phyloP scores from a whole-genome alignment of 1,140 invertebrate species.

The Drosophila carrolli region DNA sequence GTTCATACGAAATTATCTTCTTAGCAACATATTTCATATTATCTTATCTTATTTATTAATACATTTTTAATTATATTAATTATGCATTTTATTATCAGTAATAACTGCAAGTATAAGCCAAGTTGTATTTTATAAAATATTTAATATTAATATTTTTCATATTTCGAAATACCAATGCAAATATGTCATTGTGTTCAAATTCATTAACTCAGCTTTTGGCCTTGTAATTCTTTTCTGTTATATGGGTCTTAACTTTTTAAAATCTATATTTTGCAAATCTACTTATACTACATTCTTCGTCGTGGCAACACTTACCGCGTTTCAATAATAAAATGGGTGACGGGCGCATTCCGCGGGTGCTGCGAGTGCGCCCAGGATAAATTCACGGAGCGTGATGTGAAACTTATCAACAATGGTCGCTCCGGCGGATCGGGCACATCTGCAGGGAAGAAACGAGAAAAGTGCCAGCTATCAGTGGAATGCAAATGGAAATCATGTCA shows the following conservation, averaged over 20 bases:
- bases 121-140: too few species aligned
- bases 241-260: not conserved
- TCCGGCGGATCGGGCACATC: constrained; percentile 90
- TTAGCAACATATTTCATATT: too few species aligned
- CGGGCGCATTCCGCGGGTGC: constrained; percentile 89
- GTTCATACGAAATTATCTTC: too few species aligned
- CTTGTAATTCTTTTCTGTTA: not conserved
- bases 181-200: too few species aligned
- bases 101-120: too few species aligned
- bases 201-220: not conserved
- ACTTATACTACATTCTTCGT: not conserved
- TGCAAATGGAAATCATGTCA: constrained; percentile 71
- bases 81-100: too few species aligned
- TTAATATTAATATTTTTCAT: too few species aligned
- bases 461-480: constrained; percentile 64
- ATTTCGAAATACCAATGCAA: too few species aligned
- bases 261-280: not conserved
- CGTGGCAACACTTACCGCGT: constrained; percentile 87
- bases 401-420: constrained; percentile 89
- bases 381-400: constrained; percentile 90
- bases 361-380: constrained; percentile 91
- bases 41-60: too few species aligned
- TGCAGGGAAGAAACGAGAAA: constrained; percentile 76
- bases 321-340: constrained; percentile 90
- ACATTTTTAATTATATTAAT: not conserved